Conservation (phyloP, 2,797 vertebrate species). For the Rhinichthys osculus region DNA sequence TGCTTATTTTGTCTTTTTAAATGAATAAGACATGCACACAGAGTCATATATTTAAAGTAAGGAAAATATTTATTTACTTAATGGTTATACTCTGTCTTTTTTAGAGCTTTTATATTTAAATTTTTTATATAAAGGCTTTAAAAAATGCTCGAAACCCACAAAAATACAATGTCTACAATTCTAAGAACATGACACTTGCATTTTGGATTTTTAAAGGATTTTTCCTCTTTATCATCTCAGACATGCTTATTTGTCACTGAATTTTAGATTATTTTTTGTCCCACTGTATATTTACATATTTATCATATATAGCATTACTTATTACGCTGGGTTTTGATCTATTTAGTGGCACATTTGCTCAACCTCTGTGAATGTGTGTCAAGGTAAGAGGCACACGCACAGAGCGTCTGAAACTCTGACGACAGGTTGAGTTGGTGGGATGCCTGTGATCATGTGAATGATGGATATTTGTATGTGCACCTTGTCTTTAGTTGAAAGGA, state of each 20-base stretch:
- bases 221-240: neutral
- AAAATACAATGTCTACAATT: neutral
- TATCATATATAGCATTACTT: slow-evolving; percentile 15
- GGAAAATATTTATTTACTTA: neutral
- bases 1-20: neutral
- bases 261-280: neutral
- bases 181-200: neutral
- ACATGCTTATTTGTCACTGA: slow-evolving; percentile 12
- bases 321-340: slow-evolving; percentile 16
- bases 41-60: neutral
- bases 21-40: neutral
- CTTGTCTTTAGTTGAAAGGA: slow-evolving; percentile 69
- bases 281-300: slow-evolving; percentile 12
- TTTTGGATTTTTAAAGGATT: neutral
- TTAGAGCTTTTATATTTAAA: neutral
- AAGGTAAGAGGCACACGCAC: slow-evolving; percentile 44
- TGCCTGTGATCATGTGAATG: slow-evolving; percentile 64
- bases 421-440: slow-evolving; percentile 44
- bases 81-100: neutral
- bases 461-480: slow-evolving; percentile 70
- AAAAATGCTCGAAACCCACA: neutral
- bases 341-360: slow-evolving; percentile 29
- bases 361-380: slow-evolving; percentile 44
- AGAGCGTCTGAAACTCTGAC: slow-evolving; percentile 15
- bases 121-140: too few species aligned